phyloP scores from a whole-genome alignment of 1,140 invertebrate species.

The Reticulitermes speratus region DNA sequence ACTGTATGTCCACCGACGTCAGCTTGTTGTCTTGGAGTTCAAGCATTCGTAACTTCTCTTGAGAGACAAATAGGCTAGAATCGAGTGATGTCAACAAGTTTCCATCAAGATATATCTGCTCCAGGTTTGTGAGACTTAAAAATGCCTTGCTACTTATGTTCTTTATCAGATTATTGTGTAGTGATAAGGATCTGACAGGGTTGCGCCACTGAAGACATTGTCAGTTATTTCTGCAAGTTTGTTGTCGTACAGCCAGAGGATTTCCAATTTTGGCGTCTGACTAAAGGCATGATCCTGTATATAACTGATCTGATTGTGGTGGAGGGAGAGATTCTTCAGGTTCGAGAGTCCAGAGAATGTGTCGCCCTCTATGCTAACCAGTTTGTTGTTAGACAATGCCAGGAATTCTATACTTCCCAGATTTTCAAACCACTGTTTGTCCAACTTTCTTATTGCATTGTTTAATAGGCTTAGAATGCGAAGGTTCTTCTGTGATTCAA shows the following conservation, averaged over 20 bases:
- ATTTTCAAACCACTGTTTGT: not conserved
- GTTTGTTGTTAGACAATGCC: not conserved
- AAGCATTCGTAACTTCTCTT: not conserved
- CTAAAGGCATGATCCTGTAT: not conserved
- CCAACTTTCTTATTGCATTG: not conserved
- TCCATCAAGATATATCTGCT: slow-evolving; percentile 5
- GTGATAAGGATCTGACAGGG: not conserved
- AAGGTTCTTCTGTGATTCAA: not conserved
- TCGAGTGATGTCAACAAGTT: not conserved
- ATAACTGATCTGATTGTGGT: not conserved
- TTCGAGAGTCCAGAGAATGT: not conserved
- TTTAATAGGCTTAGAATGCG: not conserved
- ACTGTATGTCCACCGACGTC: not conserved
- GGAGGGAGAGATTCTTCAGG: not conserved
- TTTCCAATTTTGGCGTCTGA: not conserved
- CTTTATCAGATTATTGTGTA: not conserved
- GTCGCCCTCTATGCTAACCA: not conserved
- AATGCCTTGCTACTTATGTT: not conserved
- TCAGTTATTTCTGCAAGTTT: not conserved
- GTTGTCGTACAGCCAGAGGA: not conserved
- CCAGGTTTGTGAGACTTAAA: not conserved
- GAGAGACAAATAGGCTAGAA: not conserved
- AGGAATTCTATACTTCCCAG: not conserved
- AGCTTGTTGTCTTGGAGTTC: not conserved
- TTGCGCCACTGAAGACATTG: not conserved